Conservation (phyloP, 2,888 invertebrate species). For the Ophioninae sp. region DNA sequence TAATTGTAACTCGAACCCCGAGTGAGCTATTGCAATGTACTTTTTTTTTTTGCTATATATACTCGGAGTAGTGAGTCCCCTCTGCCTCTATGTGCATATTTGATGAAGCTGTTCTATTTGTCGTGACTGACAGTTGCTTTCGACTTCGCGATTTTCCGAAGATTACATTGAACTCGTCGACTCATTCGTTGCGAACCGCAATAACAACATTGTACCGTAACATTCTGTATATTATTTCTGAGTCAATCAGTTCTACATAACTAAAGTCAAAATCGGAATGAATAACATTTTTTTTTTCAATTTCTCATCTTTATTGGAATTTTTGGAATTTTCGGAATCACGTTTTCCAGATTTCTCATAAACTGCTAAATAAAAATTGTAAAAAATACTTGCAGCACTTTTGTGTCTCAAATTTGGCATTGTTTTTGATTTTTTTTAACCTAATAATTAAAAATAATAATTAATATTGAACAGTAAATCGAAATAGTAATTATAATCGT, state of each 20-base stretch:
- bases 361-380: too few relatives aligned
- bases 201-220: background rate
- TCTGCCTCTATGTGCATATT: background rate
- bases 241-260: background rate
- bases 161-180: background rate
- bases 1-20: background rate
- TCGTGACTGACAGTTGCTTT: background rate
- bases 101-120: background rate
- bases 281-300: too few relatives aligned
- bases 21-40: background rate
- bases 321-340: too few relatives aligned
- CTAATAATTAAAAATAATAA: too few relatives aligned
- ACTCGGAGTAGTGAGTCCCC: background rate
- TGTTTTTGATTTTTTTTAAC: too few relatives aligned
- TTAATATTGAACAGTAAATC: too few relatives aligned
- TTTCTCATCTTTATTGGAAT: too few relatives aligned
- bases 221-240: background rate
- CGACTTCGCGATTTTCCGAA: background rate
- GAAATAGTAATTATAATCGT: too few relatives aligned
- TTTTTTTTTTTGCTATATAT: background rate
- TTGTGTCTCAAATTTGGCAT: too few relatives aligned
- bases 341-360: too few relatives aligned
- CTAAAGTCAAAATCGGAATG: too few relatives aligned
- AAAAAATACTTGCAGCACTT: too few relatives aligned
- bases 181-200: background rate